Evolutionary conservation across 2,888 invertebrate genomes (phyloP).

Genomic region (Monoplex corrugatus): DNA sequence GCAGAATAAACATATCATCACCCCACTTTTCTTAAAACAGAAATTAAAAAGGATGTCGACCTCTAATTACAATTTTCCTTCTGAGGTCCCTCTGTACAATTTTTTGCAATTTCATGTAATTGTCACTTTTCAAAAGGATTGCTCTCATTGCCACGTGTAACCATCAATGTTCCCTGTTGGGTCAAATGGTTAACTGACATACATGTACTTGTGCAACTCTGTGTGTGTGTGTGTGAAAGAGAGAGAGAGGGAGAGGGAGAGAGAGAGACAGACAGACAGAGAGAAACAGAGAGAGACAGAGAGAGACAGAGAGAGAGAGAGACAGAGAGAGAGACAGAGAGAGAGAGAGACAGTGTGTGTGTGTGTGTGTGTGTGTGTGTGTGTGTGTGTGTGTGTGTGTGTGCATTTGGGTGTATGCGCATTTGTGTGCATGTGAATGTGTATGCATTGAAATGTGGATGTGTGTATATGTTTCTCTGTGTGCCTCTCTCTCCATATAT

Average conservation of each 20-base stretch:
- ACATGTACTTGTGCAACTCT: too few relatives aligned
- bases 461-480: not conserved
- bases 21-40: too few relatives aligned
- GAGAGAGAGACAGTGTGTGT: not conserved
- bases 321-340: not conserved
- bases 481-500: not conserved
- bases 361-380: slow-evolving; percentile 7
- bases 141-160: too few relatives aligned
- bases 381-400: slow-evolving; percentile 16
- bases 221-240: too few relatives aligned
- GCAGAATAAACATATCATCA: too few relatives aligned
- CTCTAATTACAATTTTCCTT: too few relatives aligned
- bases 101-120: too few relatives aligned
- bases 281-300: not conserved
- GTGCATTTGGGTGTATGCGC: not conserved
- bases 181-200: too few relatives aligned
- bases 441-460: not conserved
- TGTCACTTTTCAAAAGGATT: too few relatives aligned
- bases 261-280: not conserved
- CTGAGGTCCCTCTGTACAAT: too few relatives aligned
- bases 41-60: too few relatives aligned
- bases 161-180: too few relatives aligned
- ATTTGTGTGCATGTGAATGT: not conserved
- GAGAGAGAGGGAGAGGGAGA: not conserved
- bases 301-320: not conserved